A percentile compares a stretch with the other conserved stretches of the same genome.
phyloP scores from a whole-genome alignment of 2,113 vertebrate species.

The Bubo scandiacus region DNA sequence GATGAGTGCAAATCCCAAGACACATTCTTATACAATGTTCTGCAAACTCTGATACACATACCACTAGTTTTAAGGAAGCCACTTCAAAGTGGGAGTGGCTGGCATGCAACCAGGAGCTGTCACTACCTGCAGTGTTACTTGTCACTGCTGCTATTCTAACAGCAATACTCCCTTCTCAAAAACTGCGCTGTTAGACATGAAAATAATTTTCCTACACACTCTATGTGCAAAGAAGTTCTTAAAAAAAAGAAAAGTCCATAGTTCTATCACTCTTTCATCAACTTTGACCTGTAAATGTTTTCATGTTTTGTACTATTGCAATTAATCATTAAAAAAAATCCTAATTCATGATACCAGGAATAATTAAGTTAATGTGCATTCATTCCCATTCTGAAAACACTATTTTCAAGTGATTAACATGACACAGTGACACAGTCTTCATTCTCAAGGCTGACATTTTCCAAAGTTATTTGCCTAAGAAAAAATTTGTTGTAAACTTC shows the following conservation, averaged over 20 bases:
- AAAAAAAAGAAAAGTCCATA: background rate
- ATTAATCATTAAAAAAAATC: background rate
- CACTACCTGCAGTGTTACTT: background rate
- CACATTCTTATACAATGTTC: background rate
- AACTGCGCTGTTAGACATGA: background rate
- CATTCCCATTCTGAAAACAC: background rate
- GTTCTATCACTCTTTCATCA: background rate
- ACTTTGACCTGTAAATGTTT: background rate
- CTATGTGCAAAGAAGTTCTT: background rate
- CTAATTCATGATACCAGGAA: background rate
- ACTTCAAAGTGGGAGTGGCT: background rate
- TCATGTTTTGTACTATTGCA: background rate
- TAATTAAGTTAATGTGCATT: background rate
- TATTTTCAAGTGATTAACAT: background rate
- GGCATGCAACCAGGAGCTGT: background rate
- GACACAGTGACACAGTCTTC: background rate
- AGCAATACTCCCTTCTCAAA: background rate
- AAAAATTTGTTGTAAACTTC: background rate
- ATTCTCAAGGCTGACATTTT: background rate
- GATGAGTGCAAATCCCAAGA: background rate
- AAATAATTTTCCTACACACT: background rate
- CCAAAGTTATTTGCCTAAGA: background rate
- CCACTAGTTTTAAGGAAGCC: background rate
- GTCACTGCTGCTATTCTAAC: background rate
- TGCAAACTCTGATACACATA: background rate